phyloP scores from a whole-genome alignment of 2,888 invertebrate species.

The Gymnoscelis rufifasciata region DNA sequence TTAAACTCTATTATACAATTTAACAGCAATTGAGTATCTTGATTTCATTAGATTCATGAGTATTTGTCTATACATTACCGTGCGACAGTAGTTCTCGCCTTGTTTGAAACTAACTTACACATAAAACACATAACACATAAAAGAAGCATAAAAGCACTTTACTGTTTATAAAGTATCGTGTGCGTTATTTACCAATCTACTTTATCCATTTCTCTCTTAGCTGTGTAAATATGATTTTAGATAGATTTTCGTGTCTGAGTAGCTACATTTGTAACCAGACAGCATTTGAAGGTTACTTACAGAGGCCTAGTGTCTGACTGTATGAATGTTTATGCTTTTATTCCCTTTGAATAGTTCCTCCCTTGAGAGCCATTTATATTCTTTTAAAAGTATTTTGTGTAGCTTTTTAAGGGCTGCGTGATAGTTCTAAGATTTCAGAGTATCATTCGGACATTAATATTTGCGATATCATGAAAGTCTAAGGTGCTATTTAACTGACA shows the following conservation, averaged over 20 bases:
- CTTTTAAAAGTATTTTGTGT: too few relatives aligned
- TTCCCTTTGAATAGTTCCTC: constrained; percentile 14
- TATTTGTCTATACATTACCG: too few relatives aligned
- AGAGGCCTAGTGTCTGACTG: constrained; percentile 15
- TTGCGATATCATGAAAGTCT: too few relatives aligned
- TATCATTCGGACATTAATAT: too few relatives aligned
- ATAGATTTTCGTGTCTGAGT: constrained; percentile 13
- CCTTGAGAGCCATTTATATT: constrained; percentile 4
- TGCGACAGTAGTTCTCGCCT: too few relatives aligned
- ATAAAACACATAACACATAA: too few relatives aligned
- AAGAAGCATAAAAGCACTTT: background rate
- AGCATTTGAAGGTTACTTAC: constrained; percentile 14
- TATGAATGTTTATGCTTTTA: constrained; percentile 21
- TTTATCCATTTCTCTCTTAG: constrained; percentile 2
- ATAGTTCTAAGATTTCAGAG: too few relatives aligned
- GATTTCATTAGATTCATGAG: too few relatives aligned
- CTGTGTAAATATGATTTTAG: constrained; percentile 9
- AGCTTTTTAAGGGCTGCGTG: too few relatives aligned
- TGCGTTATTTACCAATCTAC: background rate
- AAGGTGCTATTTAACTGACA: too few relatives aligned
- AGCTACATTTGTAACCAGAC: constrained; percentile 20
- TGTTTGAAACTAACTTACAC: background rate
- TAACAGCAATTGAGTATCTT: too few relatives aligned
- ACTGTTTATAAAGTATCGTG: background rate
- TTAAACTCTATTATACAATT: too few relatives aligned